These are phyloP conservation scores for Ectemnius lituratus DNA, from an alignment of 2,888 invertebrate genomes.

Conservation along the genomic window DNA sequence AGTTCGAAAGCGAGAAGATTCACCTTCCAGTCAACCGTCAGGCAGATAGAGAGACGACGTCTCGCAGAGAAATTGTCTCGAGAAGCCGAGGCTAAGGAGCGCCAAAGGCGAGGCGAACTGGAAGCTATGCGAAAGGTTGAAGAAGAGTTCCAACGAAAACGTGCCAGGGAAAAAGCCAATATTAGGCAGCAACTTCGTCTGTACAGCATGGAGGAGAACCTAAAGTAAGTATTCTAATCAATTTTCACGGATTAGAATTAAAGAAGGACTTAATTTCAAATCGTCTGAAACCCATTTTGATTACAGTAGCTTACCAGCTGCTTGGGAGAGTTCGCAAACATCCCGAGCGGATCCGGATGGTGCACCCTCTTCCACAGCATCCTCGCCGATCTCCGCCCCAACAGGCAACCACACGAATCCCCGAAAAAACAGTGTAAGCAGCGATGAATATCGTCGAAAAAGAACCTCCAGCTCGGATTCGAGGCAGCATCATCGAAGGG, in stretches of 20 bases:
- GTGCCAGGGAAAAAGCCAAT: slow-evolving; percentile 87
- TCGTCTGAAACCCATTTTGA: background rate
- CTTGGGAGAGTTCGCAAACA: slow-evolving; percentile 75
- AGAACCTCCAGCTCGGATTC: slow-evolving; percentile 51
- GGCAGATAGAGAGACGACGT: slow-evolving; percentile 87
- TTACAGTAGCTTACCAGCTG: slow-evolving; percentile 65
- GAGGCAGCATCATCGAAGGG: slow-evolving; percentile 79
- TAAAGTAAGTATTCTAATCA: slow-evolving; percentile 69
- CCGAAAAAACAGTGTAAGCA: slow-evolving; percentile 63
- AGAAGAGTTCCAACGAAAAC: slow-evolving; percentile 91
- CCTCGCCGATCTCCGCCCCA: slow-evolving; percentile 79
- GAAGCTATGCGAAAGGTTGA: slow-evolving; percentile 92
- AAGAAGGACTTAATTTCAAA: background rate
- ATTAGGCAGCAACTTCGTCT: slow-evolving; percentile 87
- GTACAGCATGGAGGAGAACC: slow-evolving; percentile 82
- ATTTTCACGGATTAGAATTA: too few species aligned
- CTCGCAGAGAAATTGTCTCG: slow-evolving; percentile 87
- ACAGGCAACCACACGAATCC: slow-evolving; percentile 58
- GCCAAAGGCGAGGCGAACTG: slow-evolving; percentile 86
- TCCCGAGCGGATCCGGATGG: slow-evolving; percentile 86
- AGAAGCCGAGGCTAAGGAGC: slow-evolving; percentile 88
- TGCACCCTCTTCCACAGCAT: slow-evolving; percentile 81
- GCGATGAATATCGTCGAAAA: slow-evolving; percentile 66
- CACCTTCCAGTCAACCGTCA: slow-evolving; percentile 90
- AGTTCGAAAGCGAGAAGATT: slow-evolving; percentile 82